These are phyloP conservation scores for Stenchaetothrips biformis DNA, from an alignment of 2,888 invertebrate genomes.

Conservation along the genomic window DNA sequence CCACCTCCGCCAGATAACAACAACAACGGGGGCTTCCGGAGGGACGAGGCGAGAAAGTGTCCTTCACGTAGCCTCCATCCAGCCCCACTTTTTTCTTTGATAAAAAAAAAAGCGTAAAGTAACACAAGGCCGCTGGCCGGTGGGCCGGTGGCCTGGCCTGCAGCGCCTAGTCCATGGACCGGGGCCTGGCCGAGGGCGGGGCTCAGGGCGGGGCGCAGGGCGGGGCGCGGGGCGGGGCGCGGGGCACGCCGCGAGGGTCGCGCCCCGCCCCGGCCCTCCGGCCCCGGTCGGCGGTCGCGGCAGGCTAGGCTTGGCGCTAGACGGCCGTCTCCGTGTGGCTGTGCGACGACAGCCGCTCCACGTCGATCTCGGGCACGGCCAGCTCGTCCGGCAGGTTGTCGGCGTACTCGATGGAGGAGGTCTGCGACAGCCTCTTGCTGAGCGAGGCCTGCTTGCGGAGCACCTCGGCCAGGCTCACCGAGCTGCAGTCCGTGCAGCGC, in stretches of 20 bases:
- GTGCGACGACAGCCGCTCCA: constrained; percentile 86
- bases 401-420: constrained; percentile 87
- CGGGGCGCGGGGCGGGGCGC: too few species aligned
- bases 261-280: too few species aligned
- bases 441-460: constrained; percentile 90
- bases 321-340: constrained; percentile 94
- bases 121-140: not conserved
- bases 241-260: too few species aligned
- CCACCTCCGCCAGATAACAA: constrained; percentile 22
- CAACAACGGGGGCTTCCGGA: constrained; percentile 6
- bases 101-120: constrained; percentile 17
- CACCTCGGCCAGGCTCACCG: constrained; percentile 84
- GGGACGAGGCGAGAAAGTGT: too few species aligned
- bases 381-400: constrained; percentile 83
- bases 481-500: constrained; percentile 86
- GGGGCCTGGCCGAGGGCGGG: too few species aligned
- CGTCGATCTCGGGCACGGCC: constrained; percentile 86
- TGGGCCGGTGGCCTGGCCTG: not conserved
- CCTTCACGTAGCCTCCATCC: constrained; percentile 1
- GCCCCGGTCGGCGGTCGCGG: not conserved
- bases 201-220: too few species aligned
- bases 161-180: too few species aligned
- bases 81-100: constrained; percentile 21
- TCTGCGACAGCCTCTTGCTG: constrained; percentile 85
- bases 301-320: constrained; percentile 48